These are phyloP conservation scores for Aricia artaxerxes DNA, from an alignment of 2,888 invertebrate genomes.

Conservation along the genomic window DNA sequence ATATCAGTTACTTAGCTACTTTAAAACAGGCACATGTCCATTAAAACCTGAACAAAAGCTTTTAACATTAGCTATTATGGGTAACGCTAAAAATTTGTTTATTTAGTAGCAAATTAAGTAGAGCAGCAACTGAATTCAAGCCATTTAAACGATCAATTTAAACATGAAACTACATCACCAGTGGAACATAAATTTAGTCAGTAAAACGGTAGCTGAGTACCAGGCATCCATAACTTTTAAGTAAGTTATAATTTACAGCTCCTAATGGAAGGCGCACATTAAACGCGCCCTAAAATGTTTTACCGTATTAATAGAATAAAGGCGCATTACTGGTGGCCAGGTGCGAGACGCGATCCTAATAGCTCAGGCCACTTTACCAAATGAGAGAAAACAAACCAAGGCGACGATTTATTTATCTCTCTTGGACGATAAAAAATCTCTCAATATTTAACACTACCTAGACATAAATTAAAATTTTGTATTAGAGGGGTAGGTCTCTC, in stretches of 20 bases:
- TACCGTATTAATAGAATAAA: conserved; percentile 72
- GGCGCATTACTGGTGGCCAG: conserved; percentile 57
- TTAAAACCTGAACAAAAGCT: too few species aligned
- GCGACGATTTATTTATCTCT: conserved; percentile 1
- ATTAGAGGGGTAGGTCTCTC: background rate
- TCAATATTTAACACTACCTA: background rate
- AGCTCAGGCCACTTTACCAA: conserved; percentile 58
- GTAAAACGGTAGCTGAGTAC: conserved; percentile 51
- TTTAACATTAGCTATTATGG: too few species aligned
- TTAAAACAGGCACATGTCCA: too few species aligned
- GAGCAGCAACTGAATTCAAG: background rate
- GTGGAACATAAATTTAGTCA: conserved; percentile 47
- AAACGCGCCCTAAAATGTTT: conserved; percentile 69
- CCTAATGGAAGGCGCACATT: conserved; percentile 76
- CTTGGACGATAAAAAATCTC: background rate
- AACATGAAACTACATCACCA: conserved; percentile 3
- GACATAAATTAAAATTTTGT: background rate
- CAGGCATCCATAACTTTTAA: conserved; percentile 59
- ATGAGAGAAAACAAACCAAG: conserved; percentile 38
- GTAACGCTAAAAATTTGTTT: too few species aligned
- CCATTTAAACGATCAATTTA: background rate
- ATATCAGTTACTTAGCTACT: too few species aligned
- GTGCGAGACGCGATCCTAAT: conserved; percentile 68
- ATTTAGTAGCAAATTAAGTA: background rate
- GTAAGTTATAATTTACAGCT: conserved; percentile 73